Percentiles rank a stretch among this genome's conserved stretches.
Evolutionary conservation across 2,888 invertebrate genomes (phyloP).

Genomic region (Erebia aethiops): DNA sequence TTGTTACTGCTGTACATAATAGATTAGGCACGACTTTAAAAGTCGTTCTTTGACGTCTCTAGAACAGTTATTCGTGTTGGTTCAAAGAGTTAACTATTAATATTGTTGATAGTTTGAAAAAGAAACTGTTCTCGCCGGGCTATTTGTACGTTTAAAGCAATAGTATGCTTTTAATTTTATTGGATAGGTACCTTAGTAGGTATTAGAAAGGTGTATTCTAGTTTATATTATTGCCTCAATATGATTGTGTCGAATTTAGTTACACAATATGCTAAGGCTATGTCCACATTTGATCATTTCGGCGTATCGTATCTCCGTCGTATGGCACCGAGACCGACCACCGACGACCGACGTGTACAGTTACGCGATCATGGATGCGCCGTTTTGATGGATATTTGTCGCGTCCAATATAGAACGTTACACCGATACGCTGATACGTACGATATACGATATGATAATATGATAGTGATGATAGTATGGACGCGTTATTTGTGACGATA

Average conservation of each 20-base stretch:
- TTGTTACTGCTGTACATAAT: slow-evolving; percentile 46
- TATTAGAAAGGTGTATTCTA: slow-evolving; percentile 14
- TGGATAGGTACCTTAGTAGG: background rate
- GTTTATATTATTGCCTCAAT: background rate
- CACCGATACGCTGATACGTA: too few species aligned
- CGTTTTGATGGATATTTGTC: too few species aligned
- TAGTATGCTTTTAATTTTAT: slow-evolving; percentile 13
- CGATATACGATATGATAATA: too few species aligned
- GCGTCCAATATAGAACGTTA: too few species aligned
- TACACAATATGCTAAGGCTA: too few species aligned
- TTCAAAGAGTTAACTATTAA: slow-evolving; percentile 41
- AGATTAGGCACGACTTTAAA: slow-evolving; percentile 52
- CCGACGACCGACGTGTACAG: too few species aligned
- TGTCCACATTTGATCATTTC: too few species aligned
- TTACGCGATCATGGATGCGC: too few species aligned
- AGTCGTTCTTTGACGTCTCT: slow-evolving; percentile 48
- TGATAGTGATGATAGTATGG: too few species aligned
- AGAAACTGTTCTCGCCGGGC: slow-evolving; percentile 24
- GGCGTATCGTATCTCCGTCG: too few species aligned
- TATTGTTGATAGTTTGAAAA: slow-evolving; percentile 34
- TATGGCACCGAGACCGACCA: too few species aligned
- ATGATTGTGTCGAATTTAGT: background rate
- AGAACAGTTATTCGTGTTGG: slow-evolving; percentile 45
- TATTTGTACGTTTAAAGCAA: slow-evolving; percentile 10
- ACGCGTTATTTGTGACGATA: too few species aligned